Evolutionary conservation across 2,888 invertebrate species (phyloP).

Genomic region (Baccha elongata): DNA sequence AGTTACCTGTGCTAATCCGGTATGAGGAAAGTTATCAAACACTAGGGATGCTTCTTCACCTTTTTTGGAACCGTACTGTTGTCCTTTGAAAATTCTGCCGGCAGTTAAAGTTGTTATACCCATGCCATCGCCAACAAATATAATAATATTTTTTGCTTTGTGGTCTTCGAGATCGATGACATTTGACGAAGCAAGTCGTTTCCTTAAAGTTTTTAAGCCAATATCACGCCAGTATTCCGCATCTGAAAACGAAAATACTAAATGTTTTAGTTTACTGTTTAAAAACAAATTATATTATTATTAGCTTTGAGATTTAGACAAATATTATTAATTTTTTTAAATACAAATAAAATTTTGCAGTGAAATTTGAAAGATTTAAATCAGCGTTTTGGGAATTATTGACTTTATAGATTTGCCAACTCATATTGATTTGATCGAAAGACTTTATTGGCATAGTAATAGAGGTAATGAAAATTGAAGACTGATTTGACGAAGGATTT

Average conservation of each 20-base stretch:
- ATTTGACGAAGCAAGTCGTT: conserved; percentile 82
- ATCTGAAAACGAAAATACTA: conserved; percentile 76
- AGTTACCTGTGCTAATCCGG: conserved; percentile 86
- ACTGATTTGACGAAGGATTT: too few species aligned
- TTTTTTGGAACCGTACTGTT: conserved; percentile 80
- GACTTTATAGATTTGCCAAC: too few species aligned
- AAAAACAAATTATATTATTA: too few species aligned
- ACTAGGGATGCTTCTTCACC: conserved; percentile 85
- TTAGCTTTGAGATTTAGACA: too few species aligned
- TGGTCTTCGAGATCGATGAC: conserved; percentile 73
- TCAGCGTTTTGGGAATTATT: too few species aligned
- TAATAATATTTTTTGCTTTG: conserved; percentile 85
- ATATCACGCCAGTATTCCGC: conserved; percentile 78
- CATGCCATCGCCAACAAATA: conserved; percentile 88
- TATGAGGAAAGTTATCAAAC: conserved; percentile 86
- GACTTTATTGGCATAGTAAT: too few species aligned
- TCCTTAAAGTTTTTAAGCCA: conserved; percentile 78
- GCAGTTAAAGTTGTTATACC: conserved; percentile 86
- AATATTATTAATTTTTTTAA: too few species aligned
- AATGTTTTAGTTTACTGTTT: too few species aligned
- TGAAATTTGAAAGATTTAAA: too few species aligned
- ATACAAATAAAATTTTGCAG: too few species aligned
- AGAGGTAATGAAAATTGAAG: too few species aligned
- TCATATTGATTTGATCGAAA: too few species aligned
- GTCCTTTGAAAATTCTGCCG: conserved; percentile 85